A percentile compares a stretch with the other conserved stretches of the same genome.
These are phyloP conservation scores for Euschistus heros DNA, from an alignment of 1,140 invertebrate species.

Conservation along the genomic window DNA sequence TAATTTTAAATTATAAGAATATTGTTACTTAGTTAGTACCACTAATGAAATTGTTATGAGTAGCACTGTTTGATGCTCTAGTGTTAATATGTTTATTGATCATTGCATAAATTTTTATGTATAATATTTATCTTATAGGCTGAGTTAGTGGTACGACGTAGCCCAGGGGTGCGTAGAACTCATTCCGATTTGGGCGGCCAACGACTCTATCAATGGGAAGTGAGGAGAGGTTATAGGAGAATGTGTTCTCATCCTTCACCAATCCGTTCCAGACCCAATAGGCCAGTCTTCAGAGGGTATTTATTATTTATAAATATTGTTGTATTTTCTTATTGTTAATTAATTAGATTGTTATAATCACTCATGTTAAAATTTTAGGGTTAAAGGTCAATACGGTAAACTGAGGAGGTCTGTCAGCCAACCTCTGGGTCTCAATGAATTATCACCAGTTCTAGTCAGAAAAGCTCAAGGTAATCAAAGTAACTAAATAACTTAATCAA, in stretches of 20 bases:
- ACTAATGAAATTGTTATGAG: too few species aligned
- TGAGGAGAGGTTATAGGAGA: slow-evolving; percentile 40
- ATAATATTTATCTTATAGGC: slow-evolving; percentile 33
- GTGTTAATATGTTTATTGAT: too few species aligned
- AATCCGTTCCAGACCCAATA: slow-evolving; percentile 43
- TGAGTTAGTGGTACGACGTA: slow-evolving; percentile 39
- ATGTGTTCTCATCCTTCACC: slow-evolving; percentile 52
- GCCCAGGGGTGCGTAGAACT: slow-evolving; percentile 44
- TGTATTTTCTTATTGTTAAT: not conserved
- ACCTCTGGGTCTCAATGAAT: slow-evolving; percentile 56
- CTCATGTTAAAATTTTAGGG: too few species aligned
- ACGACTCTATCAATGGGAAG: slow-evolving; percentile 45
- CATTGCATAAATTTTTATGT: too few species aligned
- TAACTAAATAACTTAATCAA: too few species aligned
- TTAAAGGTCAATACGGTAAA: slow-evolving; percentile 30
- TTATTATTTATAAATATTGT: not conserved
- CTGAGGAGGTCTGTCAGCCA: slow-evolving; percentile 58
- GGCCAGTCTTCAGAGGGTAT: slow-evolving; percentile 4
- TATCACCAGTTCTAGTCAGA: slow-evolving; percentile 44
- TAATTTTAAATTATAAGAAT: too few species aligned
- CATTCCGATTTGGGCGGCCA: slow-evolving; percentile 50
- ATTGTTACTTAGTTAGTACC: too few species aligned
- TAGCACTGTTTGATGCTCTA: too few species aligned
- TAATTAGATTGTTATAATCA: too few species aligned
- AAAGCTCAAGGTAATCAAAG: slow-evolving; percentile 42